Percentiles rank a stretch among this genome's conserved stretches.
These are phyloP conservation scores for Megathymus violae DNA, from an alignment of 1,140 invertebrate genomes.

Conservation along the genomic window DNA sequence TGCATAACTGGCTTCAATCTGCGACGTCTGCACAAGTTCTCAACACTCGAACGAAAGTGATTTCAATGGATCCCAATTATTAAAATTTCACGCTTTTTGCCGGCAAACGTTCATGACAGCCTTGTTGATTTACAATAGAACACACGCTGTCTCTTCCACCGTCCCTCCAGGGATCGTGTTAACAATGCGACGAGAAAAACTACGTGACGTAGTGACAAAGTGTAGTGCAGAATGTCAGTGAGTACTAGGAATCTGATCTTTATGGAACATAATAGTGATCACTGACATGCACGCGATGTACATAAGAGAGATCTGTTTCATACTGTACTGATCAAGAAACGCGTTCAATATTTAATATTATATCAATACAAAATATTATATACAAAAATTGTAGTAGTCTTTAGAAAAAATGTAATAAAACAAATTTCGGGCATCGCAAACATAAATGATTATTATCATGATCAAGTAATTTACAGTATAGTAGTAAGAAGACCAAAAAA, in stretches of 20 bases:
- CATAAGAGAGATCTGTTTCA: conserved; percentile 23
- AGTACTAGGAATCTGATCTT: conserved; percentile 14
- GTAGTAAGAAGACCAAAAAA: no score
- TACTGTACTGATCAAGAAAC: conserved; percentile 8
- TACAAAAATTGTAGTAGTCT: no score
- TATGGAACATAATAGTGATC: conserved; percentile 3
- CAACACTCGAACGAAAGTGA: conserved; percentile 21
- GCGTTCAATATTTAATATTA: no score
- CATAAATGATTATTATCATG: no score
- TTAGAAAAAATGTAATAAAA: no score
- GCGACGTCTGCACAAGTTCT: conserved; percentile 8
- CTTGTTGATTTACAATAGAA: conserved; percentile 27
- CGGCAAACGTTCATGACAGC: conserved; percentile 3
- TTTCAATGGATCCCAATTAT: conserved; percentile 5
- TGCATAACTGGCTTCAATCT: background rate
- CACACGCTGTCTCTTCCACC: conserved; percentile 1
- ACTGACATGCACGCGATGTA: conserved; percentile 7
- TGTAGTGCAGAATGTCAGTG: conserved; percentile 1
- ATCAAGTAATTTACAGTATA: no score
- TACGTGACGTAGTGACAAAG: conserved; percentile 3
- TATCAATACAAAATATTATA: background rate
- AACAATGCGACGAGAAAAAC: conserved; percentile 12
- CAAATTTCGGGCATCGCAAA: no score
- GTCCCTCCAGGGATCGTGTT: background rate
- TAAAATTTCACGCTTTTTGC: conserved; percentile 26